These are phyloP conservation scores for Carabus problematicus DNA, from an alignment of 2,888 invertebrate species.

Conservation along the genomic window DNA sequence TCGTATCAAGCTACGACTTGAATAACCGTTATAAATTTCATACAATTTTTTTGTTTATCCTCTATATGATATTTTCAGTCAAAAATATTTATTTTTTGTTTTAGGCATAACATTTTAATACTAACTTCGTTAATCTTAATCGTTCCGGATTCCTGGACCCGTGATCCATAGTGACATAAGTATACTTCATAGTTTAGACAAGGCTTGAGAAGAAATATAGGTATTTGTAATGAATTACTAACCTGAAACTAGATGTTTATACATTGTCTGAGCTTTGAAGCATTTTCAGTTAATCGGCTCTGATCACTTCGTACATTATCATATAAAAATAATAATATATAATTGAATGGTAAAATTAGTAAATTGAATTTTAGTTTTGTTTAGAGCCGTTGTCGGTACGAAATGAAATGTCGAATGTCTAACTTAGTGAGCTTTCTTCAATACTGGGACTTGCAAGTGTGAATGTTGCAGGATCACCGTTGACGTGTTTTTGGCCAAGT, in stretches of 20 bases:
- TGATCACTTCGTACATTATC: too few relatives aligned
- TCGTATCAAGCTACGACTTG: too few relatives aligned
- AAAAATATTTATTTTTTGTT: too few relatives aligned
- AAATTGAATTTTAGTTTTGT: background rate
- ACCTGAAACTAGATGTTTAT: too few relatives aligned
- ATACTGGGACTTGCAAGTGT: constrained; percentile 52
- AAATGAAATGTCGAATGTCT: constrained; percentile 37
- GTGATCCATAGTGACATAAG: background rate
- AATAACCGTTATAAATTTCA: too few relatives aligned
- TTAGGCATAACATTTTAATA: too few relatives aligned
- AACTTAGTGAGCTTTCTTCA: constrained; percentile 55
- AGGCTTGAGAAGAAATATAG: too few relatives aligned
- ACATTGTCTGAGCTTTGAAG: background rate
- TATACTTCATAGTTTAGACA: too few relatives aligned
- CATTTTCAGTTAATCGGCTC: background rate
- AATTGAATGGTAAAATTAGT: background rate
- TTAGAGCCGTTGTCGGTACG: background rate
- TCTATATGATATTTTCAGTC: too few relatives aligned
- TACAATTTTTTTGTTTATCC: too few relatives aligned
- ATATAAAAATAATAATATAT: background rate
- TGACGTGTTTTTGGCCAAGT: constrained; percentile 52
- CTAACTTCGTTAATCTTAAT: too few relatives aligned
- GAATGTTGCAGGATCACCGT: constrained; percentile 51
- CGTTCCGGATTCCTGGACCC: background rate
- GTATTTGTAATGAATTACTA: too few relatives aligned